phyloP scores from a whole-genome alignment of 2,113 vertebrate species.

The Helogale parvula region DNA sequence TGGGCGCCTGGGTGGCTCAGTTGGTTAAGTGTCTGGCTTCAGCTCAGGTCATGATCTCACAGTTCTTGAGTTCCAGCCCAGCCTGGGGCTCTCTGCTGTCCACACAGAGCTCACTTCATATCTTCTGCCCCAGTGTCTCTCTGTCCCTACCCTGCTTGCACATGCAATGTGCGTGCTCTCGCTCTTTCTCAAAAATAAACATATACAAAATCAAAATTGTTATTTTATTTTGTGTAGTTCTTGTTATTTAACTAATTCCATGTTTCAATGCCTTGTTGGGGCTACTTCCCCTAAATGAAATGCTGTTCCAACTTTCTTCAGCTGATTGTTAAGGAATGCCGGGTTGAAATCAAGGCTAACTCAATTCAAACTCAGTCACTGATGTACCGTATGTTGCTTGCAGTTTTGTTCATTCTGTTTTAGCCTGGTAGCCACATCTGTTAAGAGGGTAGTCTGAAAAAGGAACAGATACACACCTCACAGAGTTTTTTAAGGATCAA shows the following conservation, averaged over 20 bases:
- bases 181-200: too few species aligned
- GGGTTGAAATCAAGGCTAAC: neutral
- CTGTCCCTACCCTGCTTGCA: too few species aligned
- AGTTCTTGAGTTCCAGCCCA: too few species aligned
- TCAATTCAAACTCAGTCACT: neutral
- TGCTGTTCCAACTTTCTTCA: neutral
- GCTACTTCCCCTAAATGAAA: neutral
- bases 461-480: neutral
- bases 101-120: too few species aligned
- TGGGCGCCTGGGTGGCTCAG: too few species aligned
- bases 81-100: too few species aligned
- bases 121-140: too few species aligned
- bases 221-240: neutral
- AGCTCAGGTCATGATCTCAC: too few species aligned
- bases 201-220: neutral
- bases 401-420: conserved; percentile 10
- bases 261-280: neutral
- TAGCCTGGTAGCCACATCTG: neutral
- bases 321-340: neutral
- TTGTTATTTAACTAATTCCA: neutral
- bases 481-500: neutral
- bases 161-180: too few species aligned
- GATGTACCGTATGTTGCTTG: neutral
- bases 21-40: too few species aligned
- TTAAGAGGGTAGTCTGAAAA: neutral